Conservation (phyloP, 92 coral and sea anemone genomes). For the Chrysogorgia sp. region DNA sequence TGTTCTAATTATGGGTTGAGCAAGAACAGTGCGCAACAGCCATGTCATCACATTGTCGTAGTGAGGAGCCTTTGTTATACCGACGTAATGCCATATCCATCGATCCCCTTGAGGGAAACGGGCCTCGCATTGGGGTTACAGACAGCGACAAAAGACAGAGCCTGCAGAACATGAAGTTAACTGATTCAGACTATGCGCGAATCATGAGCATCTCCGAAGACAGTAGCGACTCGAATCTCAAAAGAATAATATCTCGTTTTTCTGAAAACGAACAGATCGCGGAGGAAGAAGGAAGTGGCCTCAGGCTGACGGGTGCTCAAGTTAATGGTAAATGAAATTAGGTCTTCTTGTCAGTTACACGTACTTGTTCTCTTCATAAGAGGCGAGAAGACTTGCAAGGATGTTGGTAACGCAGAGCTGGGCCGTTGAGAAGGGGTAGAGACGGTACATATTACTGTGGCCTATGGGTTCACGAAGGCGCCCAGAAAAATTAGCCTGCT, state of each 20-base stretch:
- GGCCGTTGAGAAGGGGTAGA: too few relatives aligned
- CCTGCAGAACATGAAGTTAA: not conserved
- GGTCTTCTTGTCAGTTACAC: not conserved
- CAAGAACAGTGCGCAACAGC: not conserved
- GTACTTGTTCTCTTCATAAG: too few relatives aligned
- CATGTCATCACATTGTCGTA: too few relatives aligned
- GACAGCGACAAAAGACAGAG: not conserved
- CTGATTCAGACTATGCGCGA: not conserved
- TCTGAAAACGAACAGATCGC: not conserved
- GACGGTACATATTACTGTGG: too few relatives aligned
- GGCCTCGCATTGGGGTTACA: not conserved
- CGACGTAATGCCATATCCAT: conserved; percentile 27
- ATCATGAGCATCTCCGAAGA: conserved; percentile 25
- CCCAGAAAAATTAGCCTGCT: too few relatives aligned
- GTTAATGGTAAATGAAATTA: conserved; percentile 8
- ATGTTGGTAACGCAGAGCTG: too few relatives aligned
- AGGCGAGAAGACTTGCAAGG: too few relatives aligned
- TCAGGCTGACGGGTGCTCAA: conserved; percentile 7
- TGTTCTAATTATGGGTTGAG: conserved; percentile 43
- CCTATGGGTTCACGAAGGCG: too few relatives aligned
- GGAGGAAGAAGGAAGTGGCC: not conserved
- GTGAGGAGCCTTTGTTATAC: not conserved
- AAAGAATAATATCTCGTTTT: not conserved
- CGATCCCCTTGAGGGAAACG: not conserved
- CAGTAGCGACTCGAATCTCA: not conserved